These are phyloP conservation scores for Arctocebus calabarensis DNA, from an alignment of 2,797 vertebrate species.

Conservation along the genomic window DNA sequence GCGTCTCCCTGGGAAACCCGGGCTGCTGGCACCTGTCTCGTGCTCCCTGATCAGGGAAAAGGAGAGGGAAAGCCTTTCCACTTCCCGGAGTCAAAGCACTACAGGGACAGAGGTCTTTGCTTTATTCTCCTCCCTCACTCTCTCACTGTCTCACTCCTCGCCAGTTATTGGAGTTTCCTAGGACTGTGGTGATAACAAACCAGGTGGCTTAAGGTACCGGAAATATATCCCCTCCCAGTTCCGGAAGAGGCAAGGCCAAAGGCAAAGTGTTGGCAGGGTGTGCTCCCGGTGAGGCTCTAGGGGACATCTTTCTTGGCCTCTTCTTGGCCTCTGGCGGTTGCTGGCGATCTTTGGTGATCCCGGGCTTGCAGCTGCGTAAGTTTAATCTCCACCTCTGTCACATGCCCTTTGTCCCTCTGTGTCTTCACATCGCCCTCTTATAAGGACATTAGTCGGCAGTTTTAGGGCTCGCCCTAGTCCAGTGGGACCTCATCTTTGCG, in stretches of 20 bases:
- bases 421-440: neutral
- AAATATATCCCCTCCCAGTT: neutral
- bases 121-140: neutral
- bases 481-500: neutral
- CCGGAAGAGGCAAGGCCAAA: neutral
- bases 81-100: neutral
- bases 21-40: neutral
- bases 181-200: neutral
- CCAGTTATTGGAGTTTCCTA: neutral
- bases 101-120: neutral
- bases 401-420: neutral
- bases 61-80: neutral
- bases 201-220: neutral
- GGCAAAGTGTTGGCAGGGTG: too few species aligned
- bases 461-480: neutral
- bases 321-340: neutral
- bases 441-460: neutral
- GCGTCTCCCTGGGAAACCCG: neutral
- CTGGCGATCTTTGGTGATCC: neutral
- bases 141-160: neutral
- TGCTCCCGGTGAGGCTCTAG: neutral
- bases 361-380: neutral
- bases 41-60: neutral
- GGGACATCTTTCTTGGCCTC: neutral
- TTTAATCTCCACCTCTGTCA: neutral